Conservation (phyloP, 2,797 vertebrate species). For the Lepidocolaptes lacrymiger region DNA sequence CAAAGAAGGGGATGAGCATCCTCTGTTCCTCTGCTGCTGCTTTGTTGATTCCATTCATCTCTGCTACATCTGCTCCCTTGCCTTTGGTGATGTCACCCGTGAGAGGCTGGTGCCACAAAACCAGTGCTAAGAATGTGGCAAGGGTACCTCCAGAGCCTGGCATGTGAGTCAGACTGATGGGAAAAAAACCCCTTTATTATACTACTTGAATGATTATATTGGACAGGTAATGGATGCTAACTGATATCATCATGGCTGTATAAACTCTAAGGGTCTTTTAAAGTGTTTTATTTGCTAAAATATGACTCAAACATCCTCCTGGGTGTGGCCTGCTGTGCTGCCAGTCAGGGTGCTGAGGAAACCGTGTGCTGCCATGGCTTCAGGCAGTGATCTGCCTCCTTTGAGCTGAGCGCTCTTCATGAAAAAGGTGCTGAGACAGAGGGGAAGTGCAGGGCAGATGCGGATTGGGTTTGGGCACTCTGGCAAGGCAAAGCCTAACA, state of each 20-base stretch:
- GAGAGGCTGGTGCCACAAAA: neutral
- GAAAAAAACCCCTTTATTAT: neutral
- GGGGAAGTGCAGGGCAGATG: too few species aligned
- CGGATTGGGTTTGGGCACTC: too few species aligned
- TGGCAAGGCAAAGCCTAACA: too few species aligned
- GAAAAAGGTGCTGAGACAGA: too few species aligned
- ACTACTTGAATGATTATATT: neutral
- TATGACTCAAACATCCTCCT: neutral
- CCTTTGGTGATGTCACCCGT: neutral
- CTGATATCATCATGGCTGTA: fast-evolving
- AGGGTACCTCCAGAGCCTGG: neutral
- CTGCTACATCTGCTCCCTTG: neutral
- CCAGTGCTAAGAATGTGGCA: neutral
- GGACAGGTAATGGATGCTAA: neutral
- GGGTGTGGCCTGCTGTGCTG: neutral
- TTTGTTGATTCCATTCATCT: neutral
- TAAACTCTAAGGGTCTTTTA: neutral
- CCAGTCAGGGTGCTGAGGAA: neutral
- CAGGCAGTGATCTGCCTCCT: too few species aligned
- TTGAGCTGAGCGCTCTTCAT: too few species aligned
- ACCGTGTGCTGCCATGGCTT: too few species aligned
- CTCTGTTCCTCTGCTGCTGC: neutral
- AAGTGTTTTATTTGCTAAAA: neutral
- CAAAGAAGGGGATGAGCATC: neutral
- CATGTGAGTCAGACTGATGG: neutral